A percentile compares a stretch with the other conserved stretches of the same genome.
phyloP scores from a whole-genome alignment of 2,888 invertebrate genomes.

The Meghimatium bilineatum region DNA sequence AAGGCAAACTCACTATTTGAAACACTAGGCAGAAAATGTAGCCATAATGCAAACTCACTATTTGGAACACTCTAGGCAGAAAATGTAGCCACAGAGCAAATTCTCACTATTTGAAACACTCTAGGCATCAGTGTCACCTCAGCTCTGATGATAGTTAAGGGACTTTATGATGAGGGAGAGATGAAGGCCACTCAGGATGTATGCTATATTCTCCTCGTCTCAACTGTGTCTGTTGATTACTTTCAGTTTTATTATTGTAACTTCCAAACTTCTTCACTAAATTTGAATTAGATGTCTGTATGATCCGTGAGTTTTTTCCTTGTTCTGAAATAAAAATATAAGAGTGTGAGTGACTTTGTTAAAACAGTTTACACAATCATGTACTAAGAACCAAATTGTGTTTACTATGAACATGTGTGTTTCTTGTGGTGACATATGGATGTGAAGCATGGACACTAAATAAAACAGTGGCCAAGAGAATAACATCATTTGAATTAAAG shows the following conservation, averaged over 20 bases:
- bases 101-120: neutral
- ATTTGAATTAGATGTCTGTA: conserved; percentile 40
- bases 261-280: conserved; percentile 15
- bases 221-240: conserved; percentile 54
- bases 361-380: no score
- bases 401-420: no score
- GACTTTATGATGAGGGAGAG: conserved; percentile 70
- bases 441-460: no score
- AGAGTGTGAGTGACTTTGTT: neutral
- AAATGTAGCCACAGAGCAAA: no score
- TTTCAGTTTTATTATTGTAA: conserved; percentile 9
- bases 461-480: no score
- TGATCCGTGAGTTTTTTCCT: conserved; percentile 26
- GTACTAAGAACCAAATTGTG: no score
- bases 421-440: no score
- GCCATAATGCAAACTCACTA: no score
- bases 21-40: no score
- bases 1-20: no score
- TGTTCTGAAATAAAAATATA: conserved; percentile 43
- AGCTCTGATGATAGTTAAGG: conserved; percentile 44
- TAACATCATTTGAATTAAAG: no score
- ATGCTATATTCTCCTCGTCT: conserved; percentile 73
- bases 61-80: no score
- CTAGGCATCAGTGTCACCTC: neutral
- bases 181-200: conserved; percentile 75